Conservation (phyloP, 1,140 invertebrate genomes). For the Tetraneura akinire region DNA sequence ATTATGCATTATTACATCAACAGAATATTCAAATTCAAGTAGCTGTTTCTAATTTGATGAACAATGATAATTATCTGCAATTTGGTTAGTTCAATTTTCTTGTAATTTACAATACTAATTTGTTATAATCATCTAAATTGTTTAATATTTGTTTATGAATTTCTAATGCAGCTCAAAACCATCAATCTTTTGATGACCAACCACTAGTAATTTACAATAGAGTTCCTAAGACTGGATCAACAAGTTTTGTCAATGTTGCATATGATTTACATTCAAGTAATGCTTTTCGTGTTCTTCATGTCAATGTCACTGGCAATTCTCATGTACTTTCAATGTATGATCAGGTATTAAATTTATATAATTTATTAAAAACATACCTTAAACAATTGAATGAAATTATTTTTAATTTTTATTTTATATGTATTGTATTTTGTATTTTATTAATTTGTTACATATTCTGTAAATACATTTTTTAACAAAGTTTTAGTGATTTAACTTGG, state of each 20-base stretch:
- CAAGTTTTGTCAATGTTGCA: conserved; percentile 94
- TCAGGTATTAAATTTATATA: conserved; percentile 68
- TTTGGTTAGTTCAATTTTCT: background rate
- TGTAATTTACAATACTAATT: background rate
- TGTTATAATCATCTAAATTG: background rate
- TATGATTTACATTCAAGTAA: conserved; percentile 94
- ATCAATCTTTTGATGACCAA: background rate
- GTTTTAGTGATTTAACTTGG: too few species aligned
- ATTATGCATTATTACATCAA: background rate
- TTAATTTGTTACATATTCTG: too few species aligned
- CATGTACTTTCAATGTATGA: conserved; percentile 90
- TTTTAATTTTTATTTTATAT: too few species aligned
- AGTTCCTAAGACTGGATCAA: conserved; percentile 98
- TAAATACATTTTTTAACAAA: too few species aligned
- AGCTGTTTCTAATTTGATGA: background rate
- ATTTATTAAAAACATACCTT: too few species aligned
- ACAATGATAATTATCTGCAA: background rate
- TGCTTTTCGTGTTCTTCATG: conserved; percentile 91
- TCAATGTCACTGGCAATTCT: conserved; percentile 95
- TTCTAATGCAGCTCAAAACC: too few species aligned
- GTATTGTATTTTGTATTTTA: too few species aligned
- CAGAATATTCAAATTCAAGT: background rate
- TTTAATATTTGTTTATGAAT: background rate
- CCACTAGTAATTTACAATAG: conserved; percentile 84
- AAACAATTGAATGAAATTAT: too few species aligned